Evolutionary conservation across 2,113 vertebrate species (phyloP), one percentile per base, ranked within the genome.

Genomic region (Megaceryle maxima): DNA sequence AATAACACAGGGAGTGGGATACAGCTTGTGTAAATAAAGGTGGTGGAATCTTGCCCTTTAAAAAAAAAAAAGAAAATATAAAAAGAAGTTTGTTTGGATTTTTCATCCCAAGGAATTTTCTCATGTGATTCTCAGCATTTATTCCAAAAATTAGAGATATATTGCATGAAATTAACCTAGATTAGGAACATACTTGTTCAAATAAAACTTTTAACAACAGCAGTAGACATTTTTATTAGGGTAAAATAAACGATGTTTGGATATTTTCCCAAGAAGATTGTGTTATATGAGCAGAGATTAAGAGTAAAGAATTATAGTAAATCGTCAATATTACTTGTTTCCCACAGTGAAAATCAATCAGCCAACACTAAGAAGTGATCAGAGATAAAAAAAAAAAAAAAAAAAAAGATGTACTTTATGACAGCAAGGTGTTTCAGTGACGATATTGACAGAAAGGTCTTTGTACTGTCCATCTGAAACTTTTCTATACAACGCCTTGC

Each of bases 111-210:
- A 82, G 77, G 51, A 97, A 90, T 92, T 95, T 80, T 95, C 79
- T 96, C 60, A 44, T 88, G 92, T 76, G 73, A 97, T 92, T 96
- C 78, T 96, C 90, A 96, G 62, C 95, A 92, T 94, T 94, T 96
- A 81, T 93, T 97, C 79, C 51, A 92, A 96, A 97, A 94, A 74
- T 81, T 88, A 97, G 70, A 93, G 86, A 82, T 96, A 85, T 60
- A 87, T 75, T 98, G 98, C 98, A 98, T 98, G 98, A 91, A 78
- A 90, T 96, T 92, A 90, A 86, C 88, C 72, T 97, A 98, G 96
- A 95, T 88, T 97, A 96, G 94, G 94, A 93, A 97, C 72, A 92
- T 91, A 96, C 70, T 96, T 95, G 94, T 92, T 87, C 95, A 96
- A 97, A 93, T 80, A 94, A 96, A 92, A 96, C 59, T 95, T 92